Percentiles rank a stretch among this genome's conserved stretches.
phyloP scores from a whole-genome alignment of 2,888 invertebrate species.

The Acanthoscelides obtectus region DNA sequence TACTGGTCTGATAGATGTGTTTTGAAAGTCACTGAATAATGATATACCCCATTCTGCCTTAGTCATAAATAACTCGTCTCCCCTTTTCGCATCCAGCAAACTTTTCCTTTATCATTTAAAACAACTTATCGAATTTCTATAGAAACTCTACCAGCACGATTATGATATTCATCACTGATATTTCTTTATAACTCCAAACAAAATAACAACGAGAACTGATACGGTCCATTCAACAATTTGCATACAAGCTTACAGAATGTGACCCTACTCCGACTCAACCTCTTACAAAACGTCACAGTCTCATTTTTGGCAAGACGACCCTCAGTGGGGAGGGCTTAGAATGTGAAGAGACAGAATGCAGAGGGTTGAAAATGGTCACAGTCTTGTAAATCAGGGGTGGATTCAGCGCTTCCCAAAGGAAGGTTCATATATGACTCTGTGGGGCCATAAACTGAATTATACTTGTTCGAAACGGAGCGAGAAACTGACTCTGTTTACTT shows the following conservation, averaged over 20 bases:
- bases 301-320: conserved; percentile 20
- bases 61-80: not conserved
- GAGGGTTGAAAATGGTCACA: conserved; percentile 19
- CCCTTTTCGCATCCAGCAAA: not conserved
- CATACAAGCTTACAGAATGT: conserved; percentile 23
- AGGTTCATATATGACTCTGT: conserved; percentile 37
- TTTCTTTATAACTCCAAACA: conserved; percentile 21
- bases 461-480: conserved; percentile 40
- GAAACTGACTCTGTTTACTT: conserved; percentile 40
- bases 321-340: conserved; percentile 16
- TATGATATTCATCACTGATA: conserved; percentile 19
- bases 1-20: too few species aligned
- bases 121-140: conserved; percentile 4
- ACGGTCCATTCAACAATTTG: conserved; percentile 28
- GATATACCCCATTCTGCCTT: not conserved
- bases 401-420: conserved; percentile 33
- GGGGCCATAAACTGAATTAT: conserved; percentile 45
- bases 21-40: too few species aligned
- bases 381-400: conserved; percentile 21
- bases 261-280: conserved; percentile 5
- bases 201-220: conserved; percentile 25
- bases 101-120: conserved; percentile 2
- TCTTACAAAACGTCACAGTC: conserved; percentile 21
- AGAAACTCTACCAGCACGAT: conserved; percentile 14
- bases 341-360: conserved; percentile 1